Base-by-base conservation (phyloP, 1,140 invertebrate species). In the Trachymyrmex cornetzi region DNA sequence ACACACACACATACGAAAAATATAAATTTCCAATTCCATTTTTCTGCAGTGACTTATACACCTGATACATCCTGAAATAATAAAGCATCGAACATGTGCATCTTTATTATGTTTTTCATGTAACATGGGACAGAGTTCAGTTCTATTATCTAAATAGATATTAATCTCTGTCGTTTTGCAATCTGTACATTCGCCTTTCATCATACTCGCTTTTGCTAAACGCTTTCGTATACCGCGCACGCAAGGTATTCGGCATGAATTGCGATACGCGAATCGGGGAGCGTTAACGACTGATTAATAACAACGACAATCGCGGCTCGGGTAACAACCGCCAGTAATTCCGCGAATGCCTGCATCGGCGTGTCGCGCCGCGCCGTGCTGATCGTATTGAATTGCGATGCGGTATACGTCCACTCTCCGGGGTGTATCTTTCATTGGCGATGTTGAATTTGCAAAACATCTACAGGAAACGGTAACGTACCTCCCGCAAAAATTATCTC, bases 201-300 rank as follows among this genome's bases (percentile, higher is more conserved):
- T 48, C 48, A 19, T n/a, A n/a, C 53, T 74, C 53, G 67, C 67
- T 74, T 61, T 61, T 72, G 19, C 80, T 19, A 16, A 72, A 82
- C 44, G 44, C 14, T 48, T 38, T 24, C 48, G n/a, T 24, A 34
- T 44, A 55, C 2, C 67, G 55, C 55, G 24, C 67, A 38, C 50
- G 50, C 79, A 48, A 74, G 67, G 69, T 61, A 84, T 84, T 84
- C 80, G 69, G 24, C 55, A 84, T 75, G 71, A 61, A 84, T 84
- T 75, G 38, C 44, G 44, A 84, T 50, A 61, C 38, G 24, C 80
- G 80, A 59, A 59, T 38, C 80, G 67, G 53, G 38, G 19, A 82
- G 80, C 67, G 57, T 75, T 84, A 84, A 84, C 80, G 55, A 63
- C 69, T 84, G 80, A 84, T 84, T 84, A 84, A 84, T 84, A 84